Conservation (phyloP, 2,888 invertebrate species). For the Hoplodrina ambigua region DNA sequence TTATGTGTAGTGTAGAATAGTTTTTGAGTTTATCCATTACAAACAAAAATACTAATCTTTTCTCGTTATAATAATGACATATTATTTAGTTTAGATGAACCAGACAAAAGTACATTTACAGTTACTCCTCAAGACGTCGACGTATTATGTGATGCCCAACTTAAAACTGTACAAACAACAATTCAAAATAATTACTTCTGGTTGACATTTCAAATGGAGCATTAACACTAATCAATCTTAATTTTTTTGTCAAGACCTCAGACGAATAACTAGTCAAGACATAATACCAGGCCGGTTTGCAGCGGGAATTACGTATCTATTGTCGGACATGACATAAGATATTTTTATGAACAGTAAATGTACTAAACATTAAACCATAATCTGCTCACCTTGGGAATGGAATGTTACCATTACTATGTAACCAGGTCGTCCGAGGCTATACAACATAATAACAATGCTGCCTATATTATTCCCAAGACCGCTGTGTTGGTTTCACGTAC, state of each 20-base stretch:
- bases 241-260: conserved; percentile 41
- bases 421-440: conserved; percentile 60
- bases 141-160: not conserved
- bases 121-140: not conserved
- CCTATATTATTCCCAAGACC: conserved; percentile 39
- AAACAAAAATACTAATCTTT: too few relatives aligned
- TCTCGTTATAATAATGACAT: too few relatives aligned
- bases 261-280: conserved; percentile 29
- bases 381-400: conserved; percentile 85
- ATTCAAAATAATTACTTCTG: conserved; percentile 51
- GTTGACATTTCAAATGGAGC: conserved; percentile 54
- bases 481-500: conserved; percentile 45
- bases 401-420: conserved; percentile 80
- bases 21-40: too few relatives aligned
- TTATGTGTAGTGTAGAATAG: too few relatives aligned
- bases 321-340: conserved; percentile 75
- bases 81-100: not conserved
- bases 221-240: conserved; percentile 48
- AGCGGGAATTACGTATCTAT: conserved; percentile 50
- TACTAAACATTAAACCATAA: conserved; percentile 73
- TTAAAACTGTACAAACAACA: conserved; percentile 19
- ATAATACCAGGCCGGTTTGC: conserved; percentile 24
- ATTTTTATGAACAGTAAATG: conserved; percentile 74
- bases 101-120: not conserved
- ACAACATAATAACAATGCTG: conserved; percentile 51